phyloP scores from a whole-genome alignment of 2,888 invertebrate genomes.

The Metalampra italica region DNA sequence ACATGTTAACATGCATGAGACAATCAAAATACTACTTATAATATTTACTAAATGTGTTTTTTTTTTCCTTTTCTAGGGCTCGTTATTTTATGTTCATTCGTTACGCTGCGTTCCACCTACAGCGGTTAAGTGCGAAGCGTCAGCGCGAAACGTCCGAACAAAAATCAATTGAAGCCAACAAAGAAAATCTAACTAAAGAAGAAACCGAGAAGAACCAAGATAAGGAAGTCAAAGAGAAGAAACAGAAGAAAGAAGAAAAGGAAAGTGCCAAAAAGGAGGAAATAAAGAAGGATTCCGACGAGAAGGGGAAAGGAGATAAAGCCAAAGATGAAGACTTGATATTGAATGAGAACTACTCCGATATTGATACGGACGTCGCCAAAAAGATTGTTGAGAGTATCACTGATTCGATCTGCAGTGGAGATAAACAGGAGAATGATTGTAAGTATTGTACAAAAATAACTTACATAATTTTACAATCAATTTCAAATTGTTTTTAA shows the following conservation, averaged over 20 bases:
- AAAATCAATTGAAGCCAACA: conserved; percentile 63
- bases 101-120: conserved; percentile 95
- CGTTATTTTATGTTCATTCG: conserved; percentile 98
- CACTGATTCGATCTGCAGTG: conserved; percentile 86
- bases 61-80: conserved; percentile 55
- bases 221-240: conserved; percentile 49
- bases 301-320: conserved; percentile 33
- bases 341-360: conserved; percentile 67
- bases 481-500: too few species aligned
- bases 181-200: conserved; percentile 48
- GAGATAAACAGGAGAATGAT: conserved; percentile 85
- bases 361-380: conserved; percentile 88
- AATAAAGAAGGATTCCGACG: conserved; percentile 20
- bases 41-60: too few species aligned
- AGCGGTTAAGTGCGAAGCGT: conserved; percentile 88
- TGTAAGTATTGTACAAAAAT: too few species aligned
- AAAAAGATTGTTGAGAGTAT: conserved; percentile 95
- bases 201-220: conserved; percentile 43
- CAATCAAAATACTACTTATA: too few species aligned
- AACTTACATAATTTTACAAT: too few species aligned
- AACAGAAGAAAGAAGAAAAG: conserved; percentile 42
- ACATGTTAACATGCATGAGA: too few species aligned
- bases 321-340: conserved; percentile 54
- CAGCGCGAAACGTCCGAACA: conserved; percentile 63
- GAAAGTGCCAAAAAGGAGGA: conserved; percentile 51